Conservation (phyloP, 2,113 vertebrate genomes). For the Bos taurus region ARS-UCD2.0 NC_037332.1:32916501-32917000, state of each 20-base stretch:
- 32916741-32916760: background rate
- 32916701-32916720: background rate
- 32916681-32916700: background rate
- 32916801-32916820: background rate
- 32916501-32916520: slow-evolving; percentile 28
- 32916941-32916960: background rate
- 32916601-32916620: background rate
- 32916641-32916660: background rate
- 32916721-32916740: background rate
- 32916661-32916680: background rate
- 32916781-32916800: background rate
- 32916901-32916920: background rate
- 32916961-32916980: background rate
- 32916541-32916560: slow-evolving; percentile 29
- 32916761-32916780: background rate
- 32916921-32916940: accelerated
- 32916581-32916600: background rate
- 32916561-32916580: slow-evolving; percentile 9
- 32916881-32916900: background rate
- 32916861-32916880: background rate
- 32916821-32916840: background rate
- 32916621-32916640: slow-evolving; percentile 10
- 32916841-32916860: background rate
- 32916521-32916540: background rate
- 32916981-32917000: background rate